Percentiles rank a stretch among this genome's conserved stretches.
Conservation (phyloP, 2,113 vertebrate species). For the Cromileptes altivelis region DNA sequence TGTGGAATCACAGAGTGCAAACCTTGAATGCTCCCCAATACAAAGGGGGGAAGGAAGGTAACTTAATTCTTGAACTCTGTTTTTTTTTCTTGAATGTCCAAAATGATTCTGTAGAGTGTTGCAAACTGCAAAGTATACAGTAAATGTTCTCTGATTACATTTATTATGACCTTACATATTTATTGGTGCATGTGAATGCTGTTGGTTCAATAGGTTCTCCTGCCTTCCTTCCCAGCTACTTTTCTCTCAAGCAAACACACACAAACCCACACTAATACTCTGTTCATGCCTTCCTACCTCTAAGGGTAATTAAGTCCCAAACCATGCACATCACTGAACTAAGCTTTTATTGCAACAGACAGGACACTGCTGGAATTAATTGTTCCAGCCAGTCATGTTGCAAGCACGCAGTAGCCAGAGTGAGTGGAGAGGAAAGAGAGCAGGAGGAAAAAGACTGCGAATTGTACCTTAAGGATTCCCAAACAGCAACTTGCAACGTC, state of each 20-base stretch:
- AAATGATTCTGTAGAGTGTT: slow-evolving; percentile 10
- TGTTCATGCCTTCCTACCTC: slow-evolving; percentile 27
- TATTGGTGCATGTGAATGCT: background rate
- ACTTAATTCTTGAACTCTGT: slow-evolving; percentile 11
- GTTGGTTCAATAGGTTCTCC: too few relatives aligned
- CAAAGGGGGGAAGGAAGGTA: background rate
- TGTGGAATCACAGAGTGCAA: slow-evolving; percentile 14
- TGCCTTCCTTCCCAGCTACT: background rate
- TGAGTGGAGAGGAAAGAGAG: background rate
- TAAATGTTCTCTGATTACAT: slow-evolving; percentile 6
- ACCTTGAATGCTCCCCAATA: slow-evolving; percentile 2
- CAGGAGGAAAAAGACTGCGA: background rate
- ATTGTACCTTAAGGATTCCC: background rate
- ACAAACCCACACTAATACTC: background rate
- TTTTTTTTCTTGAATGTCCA: slow-evolving; percentile 5
- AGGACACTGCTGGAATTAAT: slow-evolving; percentile 60
- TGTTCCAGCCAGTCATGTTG: slow-evolving; percentile 41
- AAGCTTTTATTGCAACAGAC: slow-evolving; percentile 51
- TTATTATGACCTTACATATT: background rate
- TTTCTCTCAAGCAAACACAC: background rate
- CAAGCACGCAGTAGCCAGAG: background rate
- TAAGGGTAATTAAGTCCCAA: slow-evolving; percentile 64
- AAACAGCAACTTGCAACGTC: slow-evolving; percentile 8
- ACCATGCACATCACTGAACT: slow-evolving; percentile 47
- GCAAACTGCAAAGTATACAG: background rate